Percentiles rank a stretch among this genome's conserved stretches.
These are phyloP conservation scores for Drosophila serrata DNA, from an alignment of 1,140 invertebrate genomes.

Conservation along the genomic window DNA sequence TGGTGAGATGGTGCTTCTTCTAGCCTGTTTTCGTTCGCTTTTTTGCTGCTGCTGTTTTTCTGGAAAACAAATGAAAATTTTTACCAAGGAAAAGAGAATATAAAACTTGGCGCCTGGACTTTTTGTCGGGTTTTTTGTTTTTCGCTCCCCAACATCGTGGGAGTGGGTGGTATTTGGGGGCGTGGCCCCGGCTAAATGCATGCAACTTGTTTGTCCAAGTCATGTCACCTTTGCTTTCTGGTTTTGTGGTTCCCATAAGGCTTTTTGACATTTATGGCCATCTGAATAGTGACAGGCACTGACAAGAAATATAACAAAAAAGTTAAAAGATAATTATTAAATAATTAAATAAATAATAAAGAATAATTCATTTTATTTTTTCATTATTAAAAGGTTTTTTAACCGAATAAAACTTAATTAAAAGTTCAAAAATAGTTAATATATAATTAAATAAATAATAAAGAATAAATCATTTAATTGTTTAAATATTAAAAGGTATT, in stretches of 20 bases:
- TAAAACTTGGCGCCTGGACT: constrained; percentile 54
- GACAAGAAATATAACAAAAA: neutral
- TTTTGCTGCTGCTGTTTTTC: constrained; percentile 58
- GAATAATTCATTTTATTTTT: too few species aligned
- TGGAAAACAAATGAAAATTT: constrained; percentile 71
- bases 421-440: too few species aligned
- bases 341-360: too few species aligned
- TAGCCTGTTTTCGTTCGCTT: constrained; percentile 50
- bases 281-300: constrained; percentile 17
- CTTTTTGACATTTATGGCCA: constrained; percentile 22
- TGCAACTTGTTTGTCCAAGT: constrained; percentile 63
- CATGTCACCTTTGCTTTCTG: constrained; percentile 37
- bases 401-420: too few species aligned
- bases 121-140: constrained; percentile 4
- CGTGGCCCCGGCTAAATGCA: constrained; percentile 28
- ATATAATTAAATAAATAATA: too few species aligned
- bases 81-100: constrained; percentile 50
- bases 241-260: constrained; percentile 43
- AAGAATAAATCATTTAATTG: too few species aligned
- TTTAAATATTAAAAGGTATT: too few species aligned
- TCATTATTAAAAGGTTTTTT: neutral
- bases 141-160: neutral
- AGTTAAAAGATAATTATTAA: neutral
- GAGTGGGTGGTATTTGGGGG: constrained; percentile 16
- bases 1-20: constrained; percentile 18